Evolutionary conservation across 2,888 invertebrate genomes (phyloP).

Genomic region (Drosophila pseudotakahashii): DNA sequence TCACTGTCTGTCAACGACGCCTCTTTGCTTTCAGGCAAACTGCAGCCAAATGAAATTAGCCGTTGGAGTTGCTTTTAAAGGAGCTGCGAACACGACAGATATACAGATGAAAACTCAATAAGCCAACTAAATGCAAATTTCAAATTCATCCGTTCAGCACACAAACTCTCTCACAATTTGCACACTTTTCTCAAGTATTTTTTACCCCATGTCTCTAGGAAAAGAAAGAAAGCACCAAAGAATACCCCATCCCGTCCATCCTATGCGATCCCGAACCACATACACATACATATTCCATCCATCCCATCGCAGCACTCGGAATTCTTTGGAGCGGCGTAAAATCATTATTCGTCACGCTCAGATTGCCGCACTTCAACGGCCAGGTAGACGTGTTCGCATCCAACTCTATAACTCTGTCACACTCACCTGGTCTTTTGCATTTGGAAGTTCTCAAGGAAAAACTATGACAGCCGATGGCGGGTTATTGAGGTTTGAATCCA

Average conservation of each 20-base stretch:
- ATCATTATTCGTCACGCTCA: slow-evolving; percentile 47
- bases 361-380: slow-evolving; percentile 15
- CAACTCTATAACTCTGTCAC: slow-evolving; percentile 36
- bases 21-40: slow-evolving; percentile 10
- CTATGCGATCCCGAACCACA: too few species aligned
- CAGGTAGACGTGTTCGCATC: slow-evolving; percentile 29
- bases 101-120: slow-evolving; percentile 37
- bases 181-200: slow-evolving; percentile 10
- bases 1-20: not conserved
- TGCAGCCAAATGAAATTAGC: slow-evolving; percentile 33
- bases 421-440: slow-evolving; percentile 35
- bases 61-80: slow-evolving; percentile 16
- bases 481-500: slow-evolving; percentile 28
- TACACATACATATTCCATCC: not conserved
- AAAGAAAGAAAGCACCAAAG: not conserved
- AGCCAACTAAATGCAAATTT: slow-evolving; percentile 43
- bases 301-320: not conserved
- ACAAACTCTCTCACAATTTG: slow-evolving; percentile 7
- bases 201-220: not conserved
- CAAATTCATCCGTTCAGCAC: slow-evolving; percentile 18
- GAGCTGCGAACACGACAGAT: slow-evolving; percentile 11
- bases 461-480: slow-evolving; percentile 30
- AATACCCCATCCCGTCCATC: too few species aligned
- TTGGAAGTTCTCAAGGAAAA: slow-evolving; percentile 10
- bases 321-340: slow-evolving; percentile 30